phyloP scores from a whole-genome alignment of 2,797 vertebrate genomes.

The Sitta carolinensis region DNA sequence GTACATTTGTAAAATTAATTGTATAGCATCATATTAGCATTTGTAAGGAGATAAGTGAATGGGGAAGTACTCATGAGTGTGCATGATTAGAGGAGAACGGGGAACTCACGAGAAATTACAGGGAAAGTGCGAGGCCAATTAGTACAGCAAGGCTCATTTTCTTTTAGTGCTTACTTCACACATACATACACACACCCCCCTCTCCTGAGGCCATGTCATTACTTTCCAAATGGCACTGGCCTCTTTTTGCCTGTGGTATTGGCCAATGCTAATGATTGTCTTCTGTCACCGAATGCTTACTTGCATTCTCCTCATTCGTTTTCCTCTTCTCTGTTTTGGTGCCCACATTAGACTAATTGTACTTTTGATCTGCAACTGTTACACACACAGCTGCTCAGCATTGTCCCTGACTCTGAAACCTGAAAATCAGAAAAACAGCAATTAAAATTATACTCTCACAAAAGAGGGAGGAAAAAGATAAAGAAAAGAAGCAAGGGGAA shows the following conservation, averaged over 20 bases:
- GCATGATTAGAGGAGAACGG: conserved; percentile 52
- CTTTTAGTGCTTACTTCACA: conserved; percentile 61
- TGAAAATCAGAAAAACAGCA: conserved; percentile 32
- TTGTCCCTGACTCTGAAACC: conserved; percentile 2
- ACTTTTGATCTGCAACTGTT: conserved; percentile 50
- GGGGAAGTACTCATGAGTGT: conserved; percentile 38
- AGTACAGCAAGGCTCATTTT: conserved; percentile 62
- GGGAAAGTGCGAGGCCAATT: conserved; percentile 46
- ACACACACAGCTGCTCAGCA: conserved; percentile 22
- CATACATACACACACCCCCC: conserved; percentile 13
- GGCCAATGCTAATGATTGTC: conserved; percentile 43
- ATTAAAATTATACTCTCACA: background rate
- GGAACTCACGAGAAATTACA: conserved; percentile 62
- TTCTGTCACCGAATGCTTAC: background rate
- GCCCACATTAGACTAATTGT: conserved; percentile 54
- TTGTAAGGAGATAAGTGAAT: conserved; percentile 54
- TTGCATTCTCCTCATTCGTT: conserved; percentile 49
- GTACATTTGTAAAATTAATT: conserved; percentile 60
- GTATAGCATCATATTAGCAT: conserved; percentile 53
- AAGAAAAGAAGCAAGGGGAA: background rate
- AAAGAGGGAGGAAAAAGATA: background rate
- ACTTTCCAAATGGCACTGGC: conserved; percentile 55
- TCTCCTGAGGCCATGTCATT: conserved; percentile 59
- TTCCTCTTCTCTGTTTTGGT: conserved; percentile 51
- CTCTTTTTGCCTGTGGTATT: conserved; percentile 40